Evolutionary conservation across 2,888 invertebrate genomes (phyloP).

Genomic region (Catocala nupta): DNA sequence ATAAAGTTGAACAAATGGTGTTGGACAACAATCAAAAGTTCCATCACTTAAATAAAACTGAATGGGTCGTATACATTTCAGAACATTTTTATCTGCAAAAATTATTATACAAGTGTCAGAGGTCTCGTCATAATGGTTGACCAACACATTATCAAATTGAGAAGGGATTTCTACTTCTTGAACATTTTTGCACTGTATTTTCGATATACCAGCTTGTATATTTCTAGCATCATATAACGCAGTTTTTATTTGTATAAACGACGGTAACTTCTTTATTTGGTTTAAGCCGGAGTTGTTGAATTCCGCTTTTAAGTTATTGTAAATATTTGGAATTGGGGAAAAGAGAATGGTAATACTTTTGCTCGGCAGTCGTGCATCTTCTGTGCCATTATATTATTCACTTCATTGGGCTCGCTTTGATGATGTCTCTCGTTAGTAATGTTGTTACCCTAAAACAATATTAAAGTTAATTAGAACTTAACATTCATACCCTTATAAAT

Average conservation of each 20-base stretch:
- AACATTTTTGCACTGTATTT: slow-evolving; percentile 17
- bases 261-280: slow-evolving; percentile 7
- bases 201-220: slow-evolving; percentile 18
- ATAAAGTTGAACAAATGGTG: slow-evolving; percentile 6
- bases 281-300: slow-evolving; percentile 14
- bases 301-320: slow-evolving; percentile 13
- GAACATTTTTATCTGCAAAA: slow-evolving; percentile 10
- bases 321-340: slow-evolving; percentile 14
- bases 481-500: no score
- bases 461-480: no score
- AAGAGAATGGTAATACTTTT: slow-evolving; percentile 11
- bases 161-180: slow-evolving; percentile 16
- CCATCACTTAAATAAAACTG: slow-evolving; percentile 14
- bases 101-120: slow-evolving; percentile 9
- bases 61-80: slow-evolving; percentile 6
- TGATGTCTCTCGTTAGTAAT: neutral
- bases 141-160: slow-evolving; percentile 13
- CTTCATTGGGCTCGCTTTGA: neutral
- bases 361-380: slow-evolving; percentile 14
- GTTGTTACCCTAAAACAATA: no score
- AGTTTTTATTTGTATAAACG: slow-evolving; percentile 11
- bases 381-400: slow-evolving; percentile 2
- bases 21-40: slow-evolving; percentile 21
- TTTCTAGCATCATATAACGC: slow-evolving; percentile 17
- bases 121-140: slow-evolving; percentile 10